Conservation (phyloP, 2,888 invertebrate genomes). For the Siphlonurus alternatus region DNA sequence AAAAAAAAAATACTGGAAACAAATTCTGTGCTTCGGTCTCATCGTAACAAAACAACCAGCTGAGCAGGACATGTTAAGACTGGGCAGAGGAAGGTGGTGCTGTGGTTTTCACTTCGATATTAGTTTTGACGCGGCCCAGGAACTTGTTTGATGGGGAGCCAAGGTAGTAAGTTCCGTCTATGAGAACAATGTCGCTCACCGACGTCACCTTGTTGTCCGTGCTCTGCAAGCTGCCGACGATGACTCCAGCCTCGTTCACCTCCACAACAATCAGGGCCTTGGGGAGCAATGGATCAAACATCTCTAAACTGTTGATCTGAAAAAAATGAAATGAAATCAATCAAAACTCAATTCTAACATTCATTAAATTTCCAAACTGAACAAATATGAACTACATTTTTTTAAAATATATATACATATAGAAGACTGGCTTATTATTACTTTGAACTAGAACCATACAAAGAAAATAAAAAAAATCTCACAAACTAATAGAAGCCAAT, state of each 20-base stretch:
- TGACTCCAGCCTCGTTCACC: constrained; percentile 51
- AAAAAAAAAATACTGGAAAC: no score
- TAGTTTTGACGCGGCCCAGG: constrained; percentile 35
- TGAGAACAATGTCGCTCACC: constrained; percentile 47
- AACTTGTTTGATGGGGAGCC: constrained; percentile 52
- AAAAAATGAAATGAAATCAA: constrained; percentile 21
- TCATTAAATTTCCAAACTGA: no score
- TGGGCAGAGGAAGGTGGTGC: constrained; percentile 11
- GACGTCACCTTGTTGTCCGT: constrained; percentile 34
- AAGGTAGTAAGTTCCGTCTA: constrained; percentile 21
- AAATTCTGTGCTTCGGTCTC: no score
- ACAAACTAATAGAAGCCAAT: no score
- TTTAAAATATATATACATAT: no score
- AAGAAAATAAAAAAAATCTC: no score
- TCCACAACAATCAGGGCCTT: constrained; percentile 40
- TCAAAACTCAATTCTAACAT: no score
- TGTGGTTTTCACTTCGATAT: constrained; percentile 16
- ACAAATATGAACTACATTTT: no score
- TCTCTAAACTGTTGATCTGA: constrained; percentile 48
- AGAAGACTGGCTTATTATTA: no score
- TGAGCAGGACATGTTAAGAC: no score
- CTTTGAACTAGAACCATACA: no score
- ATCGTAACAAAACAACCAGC: no score
- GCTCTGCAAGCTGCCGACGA: constrained; percentile 48
- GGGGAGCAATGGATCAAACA: constrained; percentile 25